phyloP scores from a whole-genome alignment of 2,888 invertebrate genomes.

The Chironomus tentans region DNA sequence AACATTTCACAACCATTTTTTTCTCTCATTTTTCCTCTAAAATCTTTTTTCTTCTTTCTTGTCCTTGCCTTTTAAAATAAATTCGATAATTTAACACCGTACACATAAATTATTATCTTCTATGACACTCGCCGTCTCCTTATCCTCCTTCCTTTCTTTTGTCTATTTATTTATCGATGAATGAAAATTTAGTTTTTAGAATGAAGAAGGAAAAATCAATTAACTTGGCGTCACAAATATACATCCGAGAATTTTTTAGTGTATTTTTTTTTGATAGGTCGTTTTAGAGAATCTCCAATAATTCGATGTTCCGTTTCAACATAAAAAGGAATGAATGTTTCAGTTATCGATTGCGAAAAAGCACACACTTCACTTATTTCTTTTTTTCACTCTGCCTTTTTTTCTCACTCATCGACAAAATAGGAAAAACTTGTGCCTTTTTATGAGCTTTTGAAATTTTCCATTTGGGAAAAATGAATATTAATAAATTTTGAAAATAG shows the following conservation, averaged over 20 bases:
- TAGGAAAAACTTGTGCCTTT: not conserved
- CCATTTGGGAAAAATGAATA: not conserved
- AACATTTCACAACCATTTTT: no score
- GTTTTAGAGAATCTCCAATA: not conserved
- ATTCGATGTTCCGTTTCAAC: not conserved
- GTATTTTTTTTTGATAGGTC: not conserved
- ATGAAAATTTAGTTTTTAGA: not conserved
- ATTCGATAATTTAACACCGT: no score
- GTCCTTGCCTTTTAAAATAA: no score
- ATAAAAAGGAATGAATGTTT: not conserved
- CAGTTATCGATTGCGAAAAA: not conserved
- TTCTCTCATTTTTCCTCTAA: no score
- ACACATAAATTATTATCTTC: no score
- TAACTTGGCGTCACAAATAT: constrained; percentile 1
- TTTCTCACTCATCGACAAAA: not conserved
- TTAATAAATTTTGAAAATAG: not conserved
- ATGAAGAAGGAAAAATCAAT: not conserved
- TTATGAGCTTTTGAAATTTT: not conserved
- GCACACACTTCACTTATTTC: not conserved
- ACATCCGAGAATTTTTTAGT: no score
- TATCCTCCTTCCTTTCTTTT: not conserved
- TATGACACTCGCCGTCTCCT: not conserved
- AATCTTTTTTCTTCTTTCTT: no score
- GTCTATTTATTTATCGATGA: not conserved
- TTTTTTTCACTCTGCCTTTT: not conserved